Conservation (phyloP, 2,797 vertebrate genomes). For the Aldrovandia affinis region DNA sequence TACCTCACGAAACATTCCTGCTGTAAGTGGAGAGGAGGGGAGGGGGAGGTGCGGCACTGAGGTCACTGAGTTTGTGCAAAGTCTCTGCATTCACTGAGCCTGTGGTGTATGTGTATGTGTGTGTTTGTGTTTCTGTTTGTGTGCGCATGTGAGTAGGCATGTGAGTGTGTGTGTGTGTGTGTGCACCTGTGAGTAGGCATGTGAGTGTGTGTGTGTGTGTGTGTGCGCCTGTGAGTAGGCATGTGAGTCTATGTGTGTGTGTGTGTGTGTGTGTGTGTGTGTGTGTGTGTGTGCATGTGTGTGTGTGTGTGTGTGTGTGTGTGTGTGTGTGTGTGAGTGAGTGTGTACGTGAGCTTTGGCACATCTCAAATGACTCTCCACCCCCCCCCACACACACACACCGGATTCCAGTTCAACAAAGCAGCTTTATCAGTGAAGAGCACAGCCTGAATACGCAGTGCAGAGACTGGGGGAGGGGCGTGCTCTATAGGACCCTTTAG, state of each 20-base stretch:
- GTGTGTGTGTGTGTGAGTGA: neutral
- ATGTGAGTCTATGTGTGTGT: neutral
- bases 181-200: neutral
- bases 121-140: too few relatives aligned
- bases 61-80: neutral
- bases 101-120: neutral
- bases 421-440: neutral
- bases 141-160: too few relatives aligned
- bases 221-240: neutral
- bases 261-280: neutral
- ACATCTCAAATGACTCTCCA: neutral
- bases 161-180: neutral
- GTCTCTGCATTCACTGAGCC: neutral
- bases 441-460: neutral
- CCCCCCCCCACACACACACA: neutral
- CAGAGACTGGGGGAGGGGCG: too few relatives aligned
- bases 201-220: neutral
- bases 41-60: neutral
- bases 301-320: neutral
- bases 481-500: neutral
- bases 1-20: constrained; percentile 3
- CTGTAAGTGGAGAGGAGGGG: neutral
- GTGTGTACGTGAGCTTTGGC: neutral
- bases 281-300: neutral
- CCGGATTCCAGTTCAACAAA: constrained; percentile 10